phyloP scores from a whole-genome alignment of 2,888 invertebrate genomes.

The Mechanitis messenoides region DNA sequence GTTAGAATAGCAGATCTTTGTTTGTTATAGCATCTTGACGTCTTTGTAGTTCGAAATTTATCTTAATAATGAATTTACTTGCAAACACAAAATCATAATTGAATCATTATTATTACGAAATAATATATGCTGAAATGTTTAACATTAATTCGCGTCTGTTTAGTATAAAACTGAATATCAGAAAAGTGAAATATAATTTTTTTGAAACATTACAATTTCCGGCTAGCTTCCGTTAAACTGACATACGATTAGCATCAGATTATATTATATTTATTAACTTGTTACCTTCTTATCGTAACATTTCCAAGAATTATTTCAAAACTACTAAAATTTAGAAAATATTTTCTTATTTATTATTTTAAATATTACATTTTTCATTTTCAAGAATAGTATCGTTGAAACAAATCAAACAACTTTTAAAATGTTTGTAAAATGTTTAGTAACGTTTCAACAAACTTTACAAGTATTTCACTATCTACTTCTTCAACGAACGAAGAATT shows the following conservation, averaged over 20 bases:
- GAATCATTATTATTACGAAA: too few relatives aligned
- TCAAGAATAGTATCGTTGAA: background rate
- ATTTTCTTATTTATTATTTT: background rate
- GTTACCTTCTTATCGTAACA: too few relatives aligned
- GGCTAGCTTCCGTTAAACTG: conserved; percentile 9
- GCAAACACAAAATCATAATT: too few relatives aligned
- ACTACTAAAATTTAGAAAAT: too few relatives aligned
- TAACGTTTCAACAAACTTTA: conserved; percentile 13
- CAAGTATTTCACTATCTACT: conserved; percentile 17
- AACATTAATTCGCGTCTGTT: too few relatives aligned
- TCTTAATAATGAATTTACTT: too few relatives aligned
- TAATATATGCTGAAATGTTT: too few relatives aligned
- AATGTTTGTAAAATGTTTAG: conserved; percentile 9
- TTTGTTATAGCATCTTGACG: background rate
- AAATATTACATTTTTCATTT: background rate
- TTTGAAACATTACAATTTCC: conserved; percentile 18
- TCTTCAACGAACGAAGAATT: conserved; percentile 4
- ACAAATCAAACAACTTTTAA: conserved; percentile 14
- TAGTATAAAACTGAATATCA: conserved; percentile 1
- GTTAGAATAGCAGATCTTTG: background rate
- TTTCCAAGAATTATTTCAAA: too few relatives aligned
- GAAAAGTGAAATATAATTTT: conserved; percentile 17
- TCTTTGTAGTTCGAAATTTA: too few relatives aligned
- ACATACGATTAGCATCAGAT: too few relatives aligned
- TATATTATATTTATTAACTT: too few relatives aligned